Percentiles rank a stretch among this genome's conserved stretches.
Conservation (phyloP, 2,113 vertebrate genomes). For the Clinocottus analis region DNA sequence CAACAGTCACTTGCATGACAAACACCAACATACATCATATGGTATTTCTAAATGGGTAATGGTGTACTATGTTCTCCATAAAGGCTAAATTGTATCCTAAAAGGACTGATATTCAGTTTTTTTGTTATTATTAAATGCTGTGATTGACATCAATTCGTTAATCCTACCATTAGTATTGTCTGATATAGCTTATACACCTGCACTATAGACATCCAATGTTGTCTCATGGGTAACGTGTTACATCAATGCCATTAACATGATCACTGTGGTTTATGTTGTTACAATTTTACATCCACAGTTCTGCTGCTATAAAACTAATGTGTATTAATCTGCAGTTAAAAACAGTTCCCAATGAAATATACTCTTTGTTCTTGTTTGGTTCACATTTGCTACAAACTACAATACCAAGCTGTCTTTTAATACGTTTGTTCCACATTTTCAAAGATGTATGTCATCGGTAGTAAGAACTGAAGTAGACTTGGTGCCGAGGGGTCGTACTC, state of each 20-base stretch:
- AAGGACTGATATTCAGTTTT: neutral
- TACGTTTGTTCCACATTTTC: neutral
- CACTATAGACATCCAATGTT: neutral
- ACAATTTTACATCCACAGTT: neutral
- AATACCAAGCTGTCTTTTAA: neutral
- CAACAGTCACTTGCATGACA: slow-evolving; percentile 5
- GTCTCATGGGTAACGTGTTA: neutral
- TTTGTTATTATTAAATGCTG: neutral
- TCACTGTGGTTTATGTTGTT: neutral
- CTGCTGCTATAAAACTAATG: neutral
- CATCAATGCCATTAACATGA: neutral
- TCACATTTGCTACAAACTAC: neutral
- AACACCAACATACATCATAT: neutral
- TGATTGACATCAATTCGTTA: neutral
- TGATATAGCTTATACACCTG: neutral
- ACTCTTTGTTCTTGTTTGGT: neutral
- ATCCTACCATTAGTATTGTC: neutral
- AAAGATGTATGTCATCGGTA: neutral
- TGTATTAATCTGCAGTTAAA: neutral
- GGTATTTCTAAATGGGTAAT: neutral
- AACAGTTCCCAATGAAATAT: neutral
- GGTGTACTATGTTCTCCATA: neutral
- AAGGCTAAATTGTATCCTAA: neutral
- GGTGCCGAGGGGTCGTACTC: neutral
- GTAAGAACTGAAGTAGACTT: neutral